A percentile compares a stretch with the other conserved stretches of the same genome.
These are phyloP conservation scores for Crocallis elinguaria DNA, from an alignment of 2,888 invertebrate species.

Conservation along the genomic window DNA sequence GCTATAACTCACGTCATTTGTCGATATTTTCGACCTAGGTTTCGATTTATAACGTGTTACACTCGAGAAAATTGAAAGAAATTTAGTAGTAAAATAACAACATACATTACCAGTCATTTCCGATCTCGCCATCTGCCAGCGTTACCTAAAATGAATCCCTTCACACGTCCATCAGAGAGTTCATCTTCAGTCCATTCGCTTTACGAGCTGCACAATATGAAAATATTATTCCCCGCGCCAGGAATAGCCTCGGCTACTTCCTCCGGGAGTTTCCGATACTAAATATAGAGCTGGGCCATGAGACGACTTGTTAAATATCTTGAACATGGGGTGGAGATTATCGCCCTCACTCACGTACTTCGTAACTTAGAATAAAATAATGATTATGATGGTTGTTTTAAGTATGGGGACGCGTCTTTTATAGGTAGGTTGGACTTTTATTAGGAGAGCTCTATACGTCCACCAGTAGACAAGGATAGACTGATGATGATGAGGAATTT, in stretches of 20 bases:
- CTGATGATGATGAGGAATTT: too few relatives aligned
- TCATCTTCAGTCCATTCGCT: conserved; percentile 13
- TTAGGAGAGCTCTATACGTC: too few relatives aligned
- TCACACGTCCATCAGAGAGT: conserved; percentile 9
- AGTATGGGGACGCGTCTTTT: too few relatives aligned
- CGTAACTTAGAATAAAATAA: not conserved
- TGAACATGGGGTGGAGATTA: conserved; percentile 16
- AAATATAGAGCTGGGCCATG: conserved; percentile 27
- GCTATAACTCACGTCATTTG: too few relatives aligned
- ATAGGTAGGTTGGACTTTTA: too few relatives aligned
- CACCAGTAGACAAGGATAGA: too few relatives aligned
- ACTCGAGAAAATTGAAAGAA: too few relatives aligned
- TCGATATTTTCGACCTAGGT: too few relatives aligned
- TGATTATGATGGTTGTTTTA: too few relatives aligned
- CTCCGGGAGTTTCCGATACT: conserved; percentile 18
- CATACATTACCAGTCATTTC: too few relatives aligned
- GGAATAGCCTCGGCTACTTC: conserved; percentile 24
- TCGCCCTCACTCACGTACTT: conserved; percentile 8
- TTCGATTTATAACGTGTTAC: too few relatives aligned
- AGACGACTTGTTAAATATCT: conserved; percentile 28
- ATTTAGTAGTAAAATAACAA: too few relatives aligned
- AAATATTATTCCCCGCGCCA: conserved; percentile 25
- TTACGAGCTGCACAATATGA: conserved; percentile 19
- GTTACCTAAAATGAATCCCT: not conserved
- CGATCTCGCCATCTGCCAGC: not conserved